Evolutionary conservation across 2,888 invertebrate genomes (phyloP).

Genomic region (Ornithoptera priamus): DNA sequence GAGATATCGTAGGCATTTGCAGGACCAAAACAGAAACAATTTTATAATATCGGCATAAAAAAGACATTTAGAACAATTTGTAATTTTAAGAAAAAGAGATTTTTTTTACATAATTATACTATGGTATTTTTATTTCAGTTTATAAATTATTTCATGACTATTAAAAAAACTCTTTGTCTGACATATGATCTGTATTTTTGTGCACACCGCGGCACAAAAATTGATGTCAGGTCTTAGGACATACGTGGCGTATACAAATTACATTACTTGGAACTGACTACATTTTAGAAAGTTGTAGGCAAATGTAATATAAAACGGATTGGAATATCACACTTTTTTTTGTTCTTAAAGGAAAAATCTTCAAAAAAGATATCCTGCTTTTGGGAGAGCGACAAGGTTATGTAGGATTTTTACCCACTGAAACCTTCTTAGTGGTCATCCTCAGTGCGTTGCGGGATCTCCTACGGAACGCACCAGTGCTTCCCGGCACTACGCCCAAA

Average conservation of each 20-base stretch:
- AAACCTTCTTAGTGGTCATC: too few species aligned
- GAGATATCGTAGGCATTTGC: too few species aligned
- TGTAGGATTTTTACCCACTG: too few species aligned
- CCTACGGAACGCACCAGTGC: too few species aligned
- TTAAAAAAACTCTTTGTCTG: neutral
- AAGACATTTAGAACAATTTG: too few species aligned
- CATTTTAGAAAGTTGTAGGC: slow-evolving; percentile 9
- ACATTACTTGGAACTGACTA: slow-evolving; percentile 3
- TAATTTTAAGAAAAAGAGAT: neutral
- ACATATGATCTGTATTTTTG: neutral
- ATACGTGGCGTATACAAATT: slow-evolving; percentile 5
- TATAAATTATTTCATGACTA: neutral
- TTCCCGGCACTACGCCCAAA: too few species aligned
- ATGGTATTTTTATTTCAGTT: neutral
- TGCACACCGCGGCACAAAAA: neutral
- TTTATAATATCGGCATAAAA: too few species aligned
- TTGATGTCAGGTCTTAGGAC: slow-evolving; percentile 1
- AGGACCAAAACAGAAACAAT: too few species aligned
- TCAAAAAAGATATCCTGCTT: too few species aligned
- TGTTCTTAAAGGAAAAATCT: too few species aligned
- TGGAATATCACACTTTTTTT: neutral
- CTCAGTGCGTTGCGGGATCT: too few species aligned
- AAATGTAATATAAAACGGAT: slow-evolving; percentile 4
- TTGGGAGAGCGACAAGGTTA: too few species aligned
- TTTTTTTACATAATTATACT: neutral